Evolutionary conservation across 2,888 invertebrate genomes (phyloP), one percentile per base, ranked within the genome.

Genomic region (Stenchaetothrips biformis): DNA sequence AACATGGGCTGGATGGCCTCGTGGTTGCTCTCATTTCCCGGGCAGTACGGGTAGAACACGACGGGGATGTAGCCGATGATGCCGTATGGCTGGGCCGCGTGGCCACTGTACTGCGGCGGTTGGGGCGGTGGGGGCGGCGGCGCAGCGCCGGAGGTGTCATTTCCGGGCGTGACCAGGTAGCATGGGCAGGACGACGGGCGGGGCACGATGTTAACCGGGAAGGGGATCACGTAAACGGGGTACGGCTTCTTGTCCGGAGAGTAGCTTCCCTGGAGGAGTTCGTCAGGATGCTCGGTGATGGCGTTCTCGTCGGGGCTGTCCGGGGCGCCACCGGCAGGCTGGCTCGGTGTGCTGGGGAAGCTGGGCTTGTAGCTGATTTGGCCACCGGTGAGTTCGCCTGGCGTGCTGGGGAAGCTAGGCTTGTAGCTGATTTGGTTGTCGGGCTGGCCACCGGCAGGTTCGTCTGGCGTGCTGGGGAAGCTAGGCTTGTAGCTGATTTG

Each of bases 1-100:
- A 91, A 91, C 84, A 89, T 89, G 81, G 90, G 88, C 83, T 89
- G 89, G 78, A 90, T 89, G 62, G 83, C 83, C 77, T 85, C 83
- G 78, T 85, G 84, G 37, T 86, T 88, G 0, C 83, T 83, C 11
- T 81, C 82, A 79, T 87, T 88, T 48, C 90, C 91, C 0, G 91
- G 91, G 84, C 92, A 92, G 84, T 90, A 90, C 1, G 93, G 93
- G 83, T 92, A 89, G 84, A 93, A 92, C 25, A 93, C 89, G 4
- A 93, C 92, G 0, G 93, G 93, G 83, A 93, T 89, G 83, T 91
- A 92, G 79, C 92, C 93, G 78, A 93, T 89, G 18, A 91, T 89
- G 9, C 91, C 92, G 84, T 90, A 90, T 0, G 92, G 89, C 7
- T 89, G 86, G 78, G 81, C 81, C 82, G 82, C 83, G 37, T 83